Conservation (phyloP, 1,140 invertebrate species). For the Scaptomyza graminum region DNA sequence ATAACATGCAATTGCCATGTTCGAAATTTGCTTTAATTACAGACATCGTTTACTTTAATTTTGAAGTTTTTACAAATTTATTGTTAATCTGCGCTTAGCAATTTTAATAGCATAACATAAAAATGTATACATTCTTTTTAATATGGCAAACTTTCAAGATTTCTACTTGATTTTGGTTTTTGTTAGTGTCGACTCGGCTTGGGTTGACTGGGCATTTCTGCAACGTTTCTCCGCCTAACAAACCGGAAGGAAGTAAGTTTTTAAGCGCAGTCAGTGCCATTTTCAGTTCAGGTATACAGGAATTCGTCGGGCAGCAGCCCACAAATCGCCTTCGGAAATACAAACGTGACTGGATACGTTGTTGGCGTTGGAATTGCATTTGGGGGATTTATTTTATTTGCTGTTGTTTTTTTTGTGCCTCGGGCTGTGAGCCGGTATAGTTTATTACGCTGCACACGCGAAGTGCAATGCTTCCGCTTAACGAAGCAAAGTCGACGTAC, state of each 20-base stretch:
- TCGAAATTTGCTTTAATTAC: no score
- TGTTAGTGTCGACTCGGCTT: background rate
- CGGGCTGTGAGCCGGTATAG: slow-evolving; percentile 30
- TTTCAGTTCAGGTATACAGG: slow-evolving; percentile 25
- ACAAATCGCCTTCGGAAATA: slow-evolving; percentile 53
- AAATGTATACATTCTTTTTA: no score
- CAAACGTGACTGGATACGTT: slow-evolving; percentile 44
- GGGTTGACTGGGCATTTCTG: slow-evolving; percentile 47
- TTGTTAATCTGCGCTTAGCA: no score
- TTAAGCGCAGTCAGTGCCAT: slow-evolving; percentile 61
- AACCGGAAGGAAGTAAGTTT: slow-evolving; percentile 80
- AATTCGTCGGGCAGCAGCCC: slow-evolving; percentile 4
- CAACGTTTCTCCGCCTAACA: slow-evolving; percentile 67
- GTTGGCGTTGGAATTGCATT: background rate
- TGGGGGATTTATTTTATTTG: background rate
- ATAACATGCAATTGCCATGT: no score
- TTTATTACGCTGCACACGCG: slow-evolving; percentile 76
- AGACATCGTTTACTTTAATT: no score
- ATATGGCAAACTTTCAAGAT: no score
- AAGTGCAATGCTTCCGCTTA: slow-evolving; percentile 69
- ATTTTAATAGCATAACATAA: no score
- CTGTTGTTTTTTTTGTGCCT: background rate
- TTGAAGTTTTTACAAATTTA: no score
- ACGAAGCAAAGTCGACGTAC: slow-evolving; percentile 55
- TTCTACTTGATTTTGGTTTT: no score